Evolutionary conservation across 2,888 invertebrate species (phyloP), one percentile per base, ranked within the genome.

Genomic region (Dasypogon diadema): DNA sequence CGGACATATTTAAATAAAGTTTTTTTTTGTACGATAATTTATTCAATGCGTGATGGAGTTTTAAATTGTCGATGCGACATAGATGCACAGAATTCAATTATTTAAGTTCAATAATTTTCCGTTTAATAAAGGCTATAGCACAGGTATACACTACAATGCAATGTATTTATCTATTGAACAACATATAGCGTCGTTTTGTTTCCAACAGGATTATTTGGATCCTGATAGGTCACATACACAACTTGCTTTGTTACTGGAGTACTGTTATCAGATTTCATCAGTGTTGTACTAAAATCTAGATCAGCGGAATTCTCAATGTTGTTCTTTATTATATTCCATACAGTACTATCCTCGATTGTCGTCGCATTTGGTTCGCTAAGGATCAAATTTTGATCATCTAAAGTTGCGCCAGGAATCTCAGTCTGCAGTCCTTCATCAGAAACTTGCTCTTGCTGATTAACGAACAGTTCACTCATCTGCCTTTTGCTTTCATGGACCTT

Each of bases 171-270:
- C 8, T 42, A 42, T 30, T 81, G 77, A 3, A 80, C 77, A 1
- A 80, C 78, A 76, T 80, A 80, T 21, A 78, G 77, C 1, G 77
- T 80, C 2, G 77, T 80, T 48, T 80, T 80, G 34, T 74, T 79
- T 16, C 63, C 74, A 18, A 80, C 81, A 2, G 86, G 85, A 80
- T 87, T 84, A 75, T 85, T 83, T n/a, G 87, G 85, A 81, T 87
- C 87, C 77, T 87, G 86, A 80, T 88, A 88, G 1, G 87, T 85
- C 1, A 88, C 86, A 75, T 87, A 88, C 77, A 88, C 86, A 63
- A 88, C 84, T 79, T 87, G 87, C 26, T 86, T 85, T 14, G 74
- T 5, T 0, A 37, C 14, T 8, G 30, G 26, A n/a, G 48, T 8
- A 1, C 24, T 18, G n/a, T 26, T 46, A 12, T 42, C 42, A 8